Evolutionary conservation across 1,140 invertebrate species (phyloP).

Genomic region (Meloidogyne floridensis): DNA sequence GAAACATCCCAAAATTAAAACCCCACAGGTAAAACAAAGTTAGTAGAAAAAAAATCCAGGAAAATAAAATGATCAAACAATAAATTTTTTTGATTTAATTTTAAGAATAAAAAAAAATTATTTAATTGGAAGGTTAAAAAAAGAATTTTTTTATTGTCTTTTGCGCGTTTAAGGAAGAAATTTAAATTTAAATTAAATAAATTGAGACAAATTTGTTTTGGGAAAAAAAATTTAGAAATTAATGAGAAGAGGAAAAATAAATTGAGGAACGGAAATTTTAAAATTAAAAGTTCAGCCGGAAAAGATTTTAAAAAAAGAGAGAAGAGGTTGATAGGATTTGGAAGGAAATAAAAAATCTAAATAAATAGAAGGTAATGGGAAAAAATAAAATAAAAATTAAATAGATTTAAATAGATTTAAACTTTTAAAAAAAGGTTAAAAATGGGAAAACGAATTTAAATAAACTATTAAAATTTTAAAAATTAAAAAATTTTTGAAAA

Average conservation of each 20-base stretch:
- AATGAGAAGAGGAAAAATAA: not conserved
- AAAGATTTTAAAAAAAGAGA: not conserved
- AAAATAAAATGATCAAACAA: conserved; percentile 4
- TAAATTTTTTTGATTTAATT: conserved; percentile 4
- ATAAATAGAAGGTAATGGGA: not conserved
- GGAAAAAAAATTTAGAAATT: not conserved
- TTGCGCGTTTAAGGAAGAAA: not conserved
- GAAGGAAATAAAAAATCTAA: not conserved
- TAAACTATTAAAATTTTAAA: not conserved
- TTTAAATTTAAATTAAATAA: conserved; percentile 6
- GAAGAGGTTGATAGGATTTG: not conserved
- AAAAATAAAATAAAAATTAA: not conserved
- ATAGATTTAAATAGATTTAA: not conserved
- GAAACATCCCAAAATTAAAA: not conserved
- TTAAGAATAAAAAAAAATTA: not conserved
- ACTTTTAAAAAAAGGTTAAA: not conserved
- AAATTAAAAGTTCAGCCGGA: not conserved
- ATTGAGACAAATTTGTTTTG: not conserved
- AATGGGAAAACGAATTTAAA: not conserved
- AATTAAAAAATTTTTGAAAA: no score
- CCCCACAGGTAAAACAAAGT: not conserved
- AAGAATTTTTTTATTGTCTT: conserved; percentile 13
- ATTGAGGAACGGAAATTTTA: not conserved
- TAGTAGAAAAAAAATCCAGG: not conserved
- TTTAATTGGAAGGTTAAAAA: not conserved